These are phyloP conservation scores for Lepus europaeus DNA, from an alignment of 2,113 vertebrate species.

Conservation along the genomic window DNA sequence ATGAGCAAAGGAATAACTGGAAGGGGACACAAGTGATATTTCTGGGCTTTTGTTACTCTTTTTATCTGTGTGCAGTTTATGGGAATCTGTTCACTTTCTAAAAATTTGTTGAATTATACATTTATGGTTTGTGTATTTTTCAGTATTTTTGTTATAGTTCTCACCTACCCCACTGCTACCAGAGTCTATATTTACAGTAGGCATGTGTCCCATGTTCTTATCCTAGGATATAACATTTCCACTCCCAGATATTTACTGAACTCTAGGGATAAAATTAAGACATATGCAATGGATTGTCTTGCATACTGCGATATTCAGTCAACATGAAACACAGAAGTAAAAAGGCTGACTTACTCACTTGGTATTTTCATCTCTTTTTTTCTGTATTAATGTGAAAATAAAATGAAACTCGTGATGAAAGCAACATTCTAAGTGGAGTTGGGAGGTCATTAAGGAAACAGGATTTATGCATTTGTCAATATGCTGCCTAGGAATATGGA, in stretches of 20 bases:
- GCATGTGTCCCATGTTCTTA: neutral
- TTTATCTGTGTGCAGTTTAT: neutral
- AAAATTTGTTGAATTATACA: neutral
- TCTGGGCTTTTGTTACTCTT: neutral
- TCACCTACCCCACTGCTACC: neutral
- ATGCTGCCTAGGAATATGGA: too few relatives aligned
- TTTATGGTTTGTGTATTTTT: neutral
- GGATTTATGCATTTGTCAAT: too few relatives aligned
- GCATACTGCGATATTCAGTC: neutral
- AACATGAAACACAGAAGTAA: neutral
- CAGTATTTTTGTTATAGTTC: neutral
- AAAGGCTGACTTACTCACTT: neutral
- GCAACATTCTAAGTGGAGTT: too few relatives aligned
- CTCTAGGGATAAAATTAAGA: neutral
- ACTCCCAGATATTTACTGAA: neutral
- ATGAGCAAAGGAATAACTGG: too few relatives aligned
- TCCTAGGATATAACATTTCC: neutral
- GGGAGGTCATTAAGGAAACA: too few relatives aligned
- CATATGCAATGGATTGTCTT: neutral
- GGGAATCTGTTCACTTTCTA: neutral
- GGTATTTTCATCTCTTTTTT: slow-evolving; percentile 1
- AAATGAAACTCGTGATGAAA: too few relatives aligned
- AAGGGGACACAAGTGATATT: neutral
- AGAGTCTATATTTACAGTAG: neutral
- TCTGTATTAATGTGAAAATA: too few relatives aligned